These are phyloP conservation scores for Ceratina australensis DNA, from an alignment of 1,140 invertebrate genomes.

Conservation along the genomic window DNA sequence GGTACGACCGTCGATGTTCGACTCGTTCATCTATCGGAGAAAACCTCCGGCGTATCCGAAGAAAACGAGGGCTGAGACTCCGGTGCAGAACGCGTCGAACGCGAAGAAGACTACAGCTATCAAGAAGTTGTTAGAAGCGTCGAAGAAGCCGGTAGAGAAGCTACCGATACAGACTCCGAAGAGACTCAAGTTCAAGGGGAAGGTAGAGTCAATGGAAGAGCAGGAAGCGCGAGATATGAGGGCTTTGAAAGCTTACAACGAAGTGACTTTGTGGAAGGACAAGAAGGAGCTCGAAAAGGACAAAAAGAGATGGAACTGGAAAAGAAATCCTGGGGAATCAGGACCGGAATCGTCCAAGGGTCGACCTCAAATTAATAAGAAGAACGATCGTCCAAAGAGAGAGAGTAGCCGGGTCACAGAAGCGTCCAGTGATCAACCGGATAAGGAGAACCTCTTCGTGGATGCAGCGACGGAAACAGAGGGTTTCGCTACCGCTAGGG, in stretches of 20 bases:
- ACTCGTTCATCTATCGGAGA: background rate
- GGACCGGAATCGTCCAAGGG: background rate
- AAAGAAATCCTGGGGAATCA: accelerated
- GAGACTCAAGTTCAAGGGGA: background rate
- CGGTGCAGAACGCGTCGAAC: background rate
- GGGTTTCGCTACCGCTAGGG: background rate
- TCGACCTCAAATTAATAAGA: background rate
- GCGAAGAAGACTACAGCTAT: background rate
- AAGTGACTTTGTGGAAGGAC: conserved; percentile 40
- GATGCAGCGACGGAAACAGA: background rate
- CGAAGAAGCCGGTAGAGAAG: background rate
- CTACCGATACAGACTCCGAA: background rate
- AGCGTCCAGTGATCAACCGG: background rate
- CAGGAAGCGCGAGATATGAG: conserved; percentile 34
- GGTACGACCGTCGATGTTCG: conserved; percentile 11
- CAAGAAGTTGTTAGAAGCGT: background rate
- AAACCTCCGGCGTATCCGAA: conserved; percentile 21
- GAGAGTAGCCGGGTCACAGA: background rate
- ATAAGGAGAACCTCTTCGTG: conserved; percentile 7
- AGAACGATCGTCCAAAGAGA: background rate
- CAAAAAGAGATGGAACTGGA: background rate
- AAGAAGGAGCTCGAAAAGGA: conserved; percentile 36
- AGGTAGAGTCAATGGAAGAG: background rate
- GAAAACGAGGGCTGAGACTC: background rate
- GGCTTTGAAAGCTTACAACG: conserved; percentile 42